Percentiles rank a stretch among this genome's conserved stretches.
Conservation (phyloP, 2,888 invertebrate species). For the Ennomos quercinarius region DNA sequence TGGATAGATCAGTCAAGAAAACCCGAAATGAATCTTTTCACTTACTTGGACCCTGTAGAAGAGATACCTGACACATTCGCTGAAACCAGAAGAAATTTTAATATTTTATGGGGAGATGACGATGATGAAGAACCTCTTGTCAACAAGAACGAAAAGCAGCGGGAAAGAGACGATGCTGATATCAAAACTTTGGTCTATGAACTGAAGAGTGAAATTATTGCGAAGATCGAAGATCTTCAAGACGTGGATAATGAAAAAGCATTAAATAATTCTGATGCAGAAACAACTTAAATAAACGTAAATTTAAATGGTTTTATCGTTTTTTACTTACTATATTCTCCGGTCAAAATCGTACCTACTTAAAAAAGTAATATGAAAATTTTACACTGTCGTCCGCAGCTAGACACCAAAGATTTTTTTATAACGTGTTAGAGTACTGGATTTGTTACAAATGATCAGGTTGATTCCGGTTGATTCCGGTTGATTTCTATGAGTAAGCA, state of each 20-base stretch:
- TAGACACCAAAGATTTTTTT: too few species aligned
- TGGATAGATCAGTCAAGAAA: slow-evolving; percentile 9
- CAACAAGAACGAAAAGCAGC: slow-evolving; percentile 7
- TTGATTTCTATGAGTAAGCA: too few species aligned
- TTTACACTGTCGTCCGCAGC: too few species aligned
- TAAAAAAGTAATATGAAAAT: too few species aligned
- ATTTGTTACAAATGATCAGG: too few species aligned
- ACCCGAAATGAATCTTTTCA: slow-evolving; percentile 16
- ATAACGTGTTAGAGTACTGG: too few species aligned
- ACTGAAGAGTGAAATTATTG: slow-evolving; percentile 23
- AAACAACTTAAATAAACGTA: background rate
- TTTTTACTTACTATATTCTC: too few species aligned
- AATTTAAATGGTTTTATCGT: too few species aligned
- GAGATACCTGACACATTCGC: slow-evolving; percentile 14
- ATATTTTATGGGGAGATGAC: slow-evolving; percentile 34
- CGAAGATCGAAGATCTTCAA: slow-evolving; percentile 11
- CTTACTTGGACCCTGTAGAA: background rate
- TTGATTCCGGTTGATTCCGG: too few species aligned
- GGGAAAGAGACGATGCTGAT: slow-evolving; percentile 15
- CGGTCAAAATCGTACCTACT: too few species aligned
- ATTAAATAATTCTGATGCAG: slow-evolving; percentile 18
- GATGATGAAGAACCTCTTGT: slow-evolving; percentile 13
- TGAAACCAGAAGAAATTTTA: slow-evolving; percentile 35
- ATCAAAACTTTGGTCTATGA: slow-evolving; percentile 16
- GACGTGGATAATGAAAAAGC: slow-evolving; percentile 7